Base-by-base conservation (phyloP, 2,888 invertebrate species). In the Cheiracanthium punctorium region DNA sequence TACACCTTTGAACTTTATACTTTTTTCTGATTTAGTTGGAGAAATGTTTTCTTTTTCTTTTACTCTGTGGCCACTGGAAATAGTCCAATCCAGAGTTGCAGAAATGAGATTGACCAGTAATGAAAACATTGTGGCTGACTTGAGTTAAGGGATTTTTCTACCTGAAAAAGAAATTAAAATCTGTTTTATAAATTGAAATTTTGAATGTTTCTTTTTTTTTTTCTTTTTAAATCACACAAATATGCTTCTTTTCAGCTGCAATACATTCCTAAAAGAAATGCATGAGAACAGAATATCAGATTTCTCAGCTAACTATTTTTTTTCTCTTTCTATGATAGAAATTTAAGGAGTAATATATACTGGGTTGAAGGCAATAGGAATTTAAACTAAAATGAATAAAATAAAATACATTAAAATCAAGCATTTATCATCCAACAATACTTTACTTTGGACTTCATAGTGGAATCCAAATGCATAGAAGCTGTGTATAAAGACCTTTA, bases 391-490 rank as follows among this genome's bases (percentile, higher is more conserved):
- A 43, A 70, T 7, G 20, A 43, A 72, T 32, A 72, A 76, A 17
- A 41, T 41, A 84, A 37, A 72, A 67, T 73, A 79, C 58, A 85
- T 69, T 58, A 85, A 76, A 84, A 84, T 41, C 48, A 85, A 79
- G 82, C 79, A 79, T 79, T 73, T 85, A 85, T 85, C 84, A 85
- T 85, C 74, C 74, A 85, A 85, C 84, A 85, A 85, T 85, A 85
- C 84, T 85, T 85, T 85, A 85, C 84, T 85, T 85, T 85, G 84
- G 84, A 85, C 79, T 85, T 85, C 84, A 85, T 85, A 79, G 84
- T 52, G 43, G 84, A 85, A 85, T 85, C 84, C 84, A 85, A 85
- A 85, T 85, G 84, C 79, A 80, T 74, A 75, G 82, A 64, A 71
- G 71, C 71, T 24, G 43, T 71, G 71, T 79, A 79, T 79, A 85